phyloP scores from a whole-genome alignment of 1,140 invertebrate genomes.

The Drosophila ohnishii region DNA sequence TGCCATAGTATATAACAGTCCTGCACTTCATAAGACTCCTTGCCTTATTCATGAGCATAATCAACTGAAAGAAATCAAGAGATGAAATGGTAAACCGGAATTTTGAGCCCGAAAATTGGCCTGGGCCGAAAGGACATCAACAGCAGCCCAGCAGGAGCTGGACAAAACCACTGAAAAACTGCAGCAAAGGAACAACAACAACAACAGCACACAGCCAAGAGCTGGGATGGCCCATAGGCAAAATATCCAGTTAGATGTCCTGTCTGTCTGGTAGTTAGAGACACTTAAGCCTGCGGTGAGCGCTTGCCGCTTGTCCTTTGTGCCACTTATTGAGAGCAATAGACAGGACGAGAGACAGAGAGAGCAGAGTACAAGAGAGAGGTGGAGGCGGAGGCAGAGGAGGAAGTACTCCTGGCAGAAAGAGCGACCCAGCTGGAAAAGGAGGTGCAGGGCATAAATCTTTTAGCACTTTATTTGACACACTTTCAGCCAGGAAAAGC shows the following conservation, averaged over 20 bases:
- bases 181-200: constrained; percentile 20
- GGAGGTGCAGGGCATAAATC: constrained; percentile 73
- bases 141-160: constrained; percentile 15
- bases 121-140: constrained; percentile 30
- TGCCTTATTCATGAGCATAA: constrained; percentile 23
- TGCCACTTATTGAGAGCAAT: constrained; percentile 71
- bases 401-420: constrained; percentile 2
- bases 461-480: constrained; percentile 81
- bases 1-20: not conserved
- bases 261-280: constrained; percentile 58
- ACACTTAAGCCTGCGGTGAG: constrained; percentile 72
- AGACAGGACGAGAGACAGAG: constrained; percentile 18
- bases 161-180: constrained; percentile 47
- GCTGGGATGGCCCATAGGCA: not conserved
- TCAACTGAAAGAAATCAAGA: constrained; percentile 21
- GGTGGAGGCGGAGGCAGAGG: constrained; percentile 11
- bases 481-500: constrained; percentile 48
- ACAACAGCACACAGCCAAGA: constrained; percentile 8
- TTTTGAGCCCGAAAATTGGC: constrained; percentile 26
- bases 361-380: not conserved
- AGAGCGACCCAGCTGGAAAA: constrained; percentile 30
- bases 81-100: constrained; percentile 27
- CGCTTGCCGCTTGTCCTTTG: constrained; percentile 54
- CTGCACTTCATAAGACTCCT: not conserved
- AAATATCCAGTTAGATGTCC: constrained; percentile 44